Conservation (phyloP, 2,888 invertebrate genomes). For the Ophion slaviceki region DNA sequence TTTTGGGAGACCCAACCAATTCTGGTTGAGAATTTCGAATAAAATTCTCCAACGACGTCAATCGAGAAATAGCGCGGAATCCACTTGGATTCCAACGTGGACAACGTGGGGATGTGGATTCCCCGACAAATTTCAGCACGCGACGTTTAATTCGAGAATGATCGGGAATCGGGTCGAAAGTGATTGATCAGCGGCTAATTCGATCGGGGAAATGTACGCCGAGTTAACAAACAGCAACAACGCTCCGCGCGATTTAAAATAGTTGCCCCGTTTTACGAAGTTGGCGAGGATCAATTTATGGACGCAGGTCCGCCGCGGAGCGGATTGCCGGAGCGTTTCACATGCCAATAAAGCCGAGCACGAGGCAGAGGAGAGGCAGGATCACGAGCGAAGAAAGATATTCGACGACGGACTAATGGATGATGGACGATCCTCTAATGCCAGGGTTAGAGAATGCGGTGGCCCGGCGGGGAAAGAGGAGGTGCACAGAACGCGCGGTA, state of each 20-base stretch:
- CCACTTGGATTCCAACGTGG: too few species aligned
- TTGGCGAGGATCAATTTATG: slow-evolving; percentile 36
- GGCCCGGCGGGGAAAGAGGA: slow-evolving; percentile 9
- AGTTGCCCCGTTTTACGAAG: slow-evolving; percentile 8
- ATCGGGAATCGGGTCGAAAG: background rate
- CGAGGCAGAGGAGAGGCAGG: background rate
- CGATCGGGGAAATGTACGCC: background rate
- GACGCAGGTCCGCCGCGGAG: slow-evolving; percentile 19
- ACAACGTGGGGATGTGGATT: too few species aligned
- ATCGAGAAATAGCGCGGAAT: too few species aligned
- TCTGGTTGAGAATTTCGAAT: too few species aligned
- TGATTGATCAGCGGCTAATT: slow-evolving; percentile 14
- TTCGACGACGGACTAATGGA: slow-evolving; percentile 66
- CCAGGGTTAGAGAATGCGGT: slow-evolving; percentile 57
- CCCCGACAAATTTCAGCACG: too few species aligned
- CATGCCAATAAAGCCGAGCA: slow-evolving; percentile 27
- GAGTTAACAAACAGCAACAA: slow-evolving; percentile 11
- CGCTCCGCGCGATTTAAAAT: slow-evolving; percentile 22
- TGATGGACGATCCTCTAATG: slow-evolving; percentile 68
- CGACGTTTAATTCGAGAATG: background rate
- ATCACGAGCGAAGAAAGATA: slow-evolving; percentile 59
- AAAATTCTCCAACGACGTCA: too few species aligned
- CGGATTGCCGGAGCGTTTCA: slow-evolving; percentile 19
- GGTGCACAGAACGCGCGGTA: slow-evolving; percentile 21
- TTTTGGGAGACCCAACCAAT: too few species aligned